A percentile compares a stretch with the other conserved stretches of the same genome.
These are phyloP conservation scores for Leptopilina boulardi DNA, from an alignment of 1,140 invertebrate genomes.

Conservation along the genomic window DNA sequence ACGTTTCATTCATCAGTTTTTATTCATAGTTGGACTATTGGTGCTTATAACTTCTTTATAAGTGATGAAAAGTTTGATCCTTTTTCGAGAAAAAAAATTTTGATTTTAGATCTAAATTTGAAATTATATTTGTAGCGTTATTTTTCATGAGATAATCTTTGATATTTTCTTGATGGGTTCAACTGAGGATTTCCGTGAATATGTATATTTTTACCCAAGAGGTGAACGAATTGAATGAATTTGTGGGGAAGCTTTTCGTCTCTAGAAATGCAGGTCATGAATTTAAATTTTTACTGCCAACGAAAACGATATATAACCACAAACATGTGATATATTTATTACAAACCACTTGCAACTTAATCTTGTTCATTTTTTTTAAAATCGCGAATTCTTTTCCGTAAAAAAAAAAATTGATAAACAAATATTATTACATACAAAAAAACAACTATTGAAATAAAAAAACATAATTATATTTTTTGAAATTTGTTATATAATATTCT, in stretches of 20 bases:
- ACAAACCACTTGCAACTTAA: not conserved
- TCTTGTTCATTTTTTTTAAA: not conserved
- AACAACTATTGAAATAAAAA: no score
- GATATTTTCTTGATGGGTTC: slow-evolving; percentile 13
- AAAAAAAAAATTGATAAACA: no score
- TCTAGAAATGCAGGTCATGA: slow-evolving; percentile 18
- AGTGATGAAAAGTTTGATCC: not conserved
- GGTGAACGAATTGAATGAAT: slow-evolving; percentile 21
- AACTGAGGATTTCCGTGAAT: slow-evolving; percentile 16
- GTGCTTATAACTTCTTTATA: not conserved
- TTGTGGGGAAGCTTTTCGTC: not conserved
- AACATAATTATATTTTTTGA: no score
- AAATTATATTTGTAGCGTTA: not conserved
- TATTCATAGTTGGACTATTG: not conserved
- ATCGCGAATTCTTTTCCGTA: not conserved
- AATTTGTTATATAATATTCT: no score
- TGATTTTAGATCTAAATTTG: no score
- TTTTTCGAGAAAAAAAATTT: no score
- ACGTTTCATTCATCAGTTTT: slow-evolving; percentile 9
- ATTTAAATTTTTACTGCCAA: not conserved
- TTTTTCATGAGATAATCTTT: not conserved
- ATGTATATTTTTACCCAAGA: slow-evolving; percentile 15
- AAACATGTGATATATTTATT: slow-evolving; percentile 7
- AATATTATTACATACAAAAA: no score
- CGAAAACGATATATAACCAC: not conserved